These are phyloP conservation scores for Triplophysa tibetana DNA, from an alignment of 2,113 vertebrate species.

Conservation along the genomic window DNA sequence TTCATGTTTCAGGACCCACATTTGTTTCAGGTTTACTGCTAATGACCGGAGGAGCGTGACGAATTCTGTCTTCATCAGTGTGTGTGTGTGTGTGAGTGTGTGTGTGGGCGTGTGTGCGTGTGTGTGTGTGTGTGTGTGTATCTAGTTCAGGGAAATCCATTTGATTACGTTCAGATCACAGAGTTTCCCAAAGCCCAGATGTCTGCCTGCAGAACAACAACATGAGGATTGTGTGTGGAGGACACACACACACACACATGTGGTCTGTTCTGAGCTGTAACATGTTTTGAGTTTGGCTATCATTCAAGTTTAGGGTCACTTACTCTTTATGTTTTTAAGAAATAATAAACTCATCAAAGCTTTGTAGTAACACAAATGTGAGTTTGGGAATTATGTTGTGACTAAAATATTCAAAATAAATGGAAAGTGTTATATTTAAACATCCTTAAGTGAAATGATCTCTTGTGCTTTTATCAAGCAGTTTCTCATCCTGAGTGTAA, in stretches of 20 bases:
- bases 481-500: too few relatives aligned
- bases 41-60: not conserved
- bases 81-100: slow-evolving; percentile 27
- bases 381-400: too few relatives aligned
- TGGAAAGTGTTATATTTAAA: too few relatives aligned
- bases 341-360: too few relatives aligned
- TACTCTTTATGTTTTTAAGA: too few relatives aligned
- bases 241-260: slow-evolving; percentile 26
- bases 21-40: slow-evolving; percentile 29
- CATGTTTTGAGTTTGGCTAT: too few relatives aligned
- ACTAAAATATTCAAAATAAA: too few relatives aligned
- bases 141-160: slow-evolving; percentile 42
- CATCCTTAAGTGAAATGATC: too few relatives aligned
- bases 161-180: slow-evolving; percentile 36
- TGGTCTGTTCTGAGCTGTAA: not conserved
- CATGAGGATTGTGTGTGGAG: slow-evolving; percentile 53
- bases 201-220: slow-evolving; percentile 41
- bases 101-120: too few relatives aligned
- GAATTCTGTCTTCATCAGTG: not conserved
- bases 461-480: too few relatives aligned
- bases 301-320: too few relatives aligned
- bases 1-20: not conserved
- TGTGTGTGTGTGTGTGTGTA: not conserved
- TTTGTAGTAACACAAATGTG: too few relatives aligned
- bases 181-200: slow-evolving; percentile 42